phyloP scores from a whole-genome alignment of 2,113 vertebrate genomes.

The Aphyosemion australe region DNA sequence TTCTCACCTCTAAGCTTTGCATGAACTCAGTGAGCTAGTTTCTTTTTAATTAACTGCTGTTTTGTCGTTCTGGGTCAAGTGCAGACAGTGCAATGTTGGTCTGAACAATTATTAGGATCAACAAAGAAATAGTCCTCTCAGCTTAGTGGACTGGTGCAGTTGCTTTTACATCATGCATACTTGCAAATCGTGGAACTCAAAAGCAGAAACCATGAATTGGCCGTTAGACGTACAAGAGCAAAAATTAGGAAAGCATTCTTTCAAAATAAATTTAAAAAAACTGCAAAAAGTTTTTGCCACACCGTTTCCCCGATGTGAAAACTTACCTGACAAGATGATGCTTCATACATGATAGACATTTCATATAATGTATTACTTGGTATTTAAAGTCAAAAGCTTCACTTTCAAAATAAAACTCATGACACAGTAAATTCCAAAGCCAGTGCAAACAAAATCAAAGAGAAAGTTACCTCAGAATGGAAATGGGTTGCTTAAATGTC shows the following conservation, averaged over 20 bases:
- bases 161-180: neutral
- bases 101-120: neutral
- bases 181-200: neutral
- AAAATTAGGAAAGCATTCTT: neutral
- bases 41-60: neutral
- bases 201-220: conserved; percentile 5
- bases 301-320: conserved; percentile 2
- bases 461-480: conserved; percentile 3
- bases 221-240: neutral
- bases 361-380: conserved; percentile 17
- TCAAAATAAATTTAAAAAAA: too few species aligned
- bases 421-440: conserved; percentile 21
- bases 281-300: neutral
- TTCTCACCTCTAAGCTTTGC: neutral
- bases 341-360: conserved; percentile 48
- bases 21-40: neutral
- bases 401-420: neutral
- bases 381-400: conserved; percentile 8
- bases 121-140: neutral
- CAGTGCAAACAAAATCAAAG: conserved; percentile 37
- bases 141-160: neutral
- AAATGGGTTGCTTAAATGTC: conserved; percentile 45
- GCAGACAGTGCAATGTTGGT: neutral
- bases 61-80: neutral
- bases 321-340: conserved; percentile 68